Evolutionary conservation across 2,888 invertebrate species (phyloP), one percentile per base, ranked within the genome.

Genomic region (Brachylomia viminalis): DNA sequence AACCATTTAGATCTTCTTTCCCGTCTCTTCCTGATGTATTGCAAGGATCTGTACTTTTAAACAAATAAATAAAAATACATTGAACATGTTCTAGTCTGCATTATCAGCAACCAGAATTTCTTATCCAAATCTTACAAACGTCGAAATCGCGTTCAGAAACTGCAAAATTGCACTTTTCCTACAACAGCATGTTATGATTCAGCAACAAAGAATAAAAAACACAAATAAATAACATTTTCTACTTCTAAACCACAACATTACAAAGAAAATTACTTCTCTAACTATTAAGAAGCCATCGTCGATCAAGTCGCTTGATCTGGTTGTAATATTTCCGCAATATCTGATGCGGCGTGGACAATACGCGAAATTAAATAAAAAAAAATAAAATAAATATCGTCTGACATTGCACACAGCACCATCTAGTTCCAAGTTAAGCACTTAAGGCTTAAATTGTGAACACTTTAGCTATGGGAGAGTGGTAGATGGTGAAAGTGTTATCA

Each of bases 321-420:
- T 79, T 78, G 33, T 58, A 76, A 56, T 47, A 68, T 54, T 83
- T 85, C 84, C 86, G 76, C 49, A 3, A 47, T 33, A 15, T 7
- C n/a, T 81, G 83, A 86, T 86, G 77, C 64, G 52, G 66, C 86
- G 78, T 86, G 75, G 70, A 86, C 74, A 79, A 86, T 73, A 69
- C 86, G 84, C 64, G 66, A 79, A 79, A 84, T 84, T 75, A n/a
- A n/a, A n/a, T n/a, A n/a, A n/a, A n/a, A n/a, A n/a, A n/a, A n/a
- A n/a, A n/a, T n/a, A n/a, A n/a, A n/a, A n/a, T n/a, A n/a, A n/a
- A n/a, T n/a, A n/a, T n/a, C n/a, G n/a, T n/a, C n/a, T n/a, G n/a
- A n/a, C n/a, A n/a, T n/a, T n/a, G n/a, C n/a, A n/a, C n/a, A n/a
- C n/a, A n/a, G n/a, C n/a, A n/a, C n/a, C n/a, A n/a, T n/a, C n/a